Evolutionary conservation across 2,888 invertebrate genomes (phyloP).

Genomic region (Erannis defoliaria): DNA sequence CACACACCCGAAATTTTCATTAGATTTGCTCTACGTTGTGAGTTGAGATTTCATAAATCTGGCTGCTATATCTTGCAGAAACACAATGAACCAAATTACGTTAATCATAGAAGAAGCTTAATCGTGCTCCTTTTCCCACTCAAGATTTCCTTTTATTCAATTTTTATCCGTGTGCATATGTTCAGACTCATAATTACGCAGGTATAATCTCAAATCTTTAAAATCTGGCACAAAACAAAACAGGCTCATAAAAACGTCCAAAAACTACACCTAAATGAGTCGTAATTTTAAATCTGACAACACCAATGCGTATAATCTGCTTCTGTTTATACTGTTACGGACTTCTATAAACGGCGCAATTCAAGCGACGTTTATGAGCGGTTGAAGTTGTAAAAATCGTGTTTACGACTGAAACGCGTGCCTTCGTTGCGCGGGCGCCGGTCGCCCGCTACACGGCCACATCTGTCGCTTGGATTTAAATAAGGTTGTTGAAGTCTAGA

Average conservation of each 20-base stretch:
- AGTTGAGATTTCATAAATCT: too few species aligned
- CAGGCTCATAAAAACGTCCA: slow-evolving; percentile 25
- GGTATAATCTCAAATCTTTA: not conserved
- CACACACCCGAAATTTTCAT: too few species aligned
- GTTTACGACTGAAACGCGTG: slow-evolving; percentile 65
- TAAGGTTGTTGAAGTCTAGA: slow-evolving; percentile 51
- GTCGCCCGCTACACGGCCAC: slow-evolving; percentile 53
- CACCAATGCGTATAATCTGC: slow-evolving; percentile 66
- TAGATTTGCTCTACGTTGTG: too few species aligned
- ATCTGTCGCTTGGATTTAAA: slow-evolving; percentile 73
- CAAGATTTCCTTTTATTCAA: too few species aligned
- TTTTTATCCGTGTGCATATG: not conserved
- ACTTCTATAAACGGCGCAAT: slow-evolving; percentile 85
- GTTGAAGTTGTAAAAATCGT: slow-evolving; percentile 84
- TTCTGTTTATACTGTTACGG: slow-evolving; percentile 73
- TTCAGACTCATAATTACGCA: not conserved
- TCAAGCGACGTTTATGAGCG: slow-evolving; percentile 83
- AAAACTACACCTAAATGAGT: slow-evolving; percentile 33
- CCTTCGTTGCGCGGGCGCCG: slow-evolving; percentile 39
- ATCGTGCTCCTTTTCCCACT: too few species aligned
- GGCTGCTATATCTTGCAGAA: too few species aligned
- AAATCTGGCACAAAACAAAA: slow-evolving; percentile 17
- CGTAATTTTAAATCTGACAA: slow-evolving; percentile 42
- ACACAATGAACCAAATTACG: too few species aligned
- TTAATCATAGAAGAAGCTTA: too few species aligned